Evolutionary conservation across 2,888 invertebrate species (phyloP), one percentile per base, ranked within the genome.

Genomic region (Tuta absoluta): DNA sequence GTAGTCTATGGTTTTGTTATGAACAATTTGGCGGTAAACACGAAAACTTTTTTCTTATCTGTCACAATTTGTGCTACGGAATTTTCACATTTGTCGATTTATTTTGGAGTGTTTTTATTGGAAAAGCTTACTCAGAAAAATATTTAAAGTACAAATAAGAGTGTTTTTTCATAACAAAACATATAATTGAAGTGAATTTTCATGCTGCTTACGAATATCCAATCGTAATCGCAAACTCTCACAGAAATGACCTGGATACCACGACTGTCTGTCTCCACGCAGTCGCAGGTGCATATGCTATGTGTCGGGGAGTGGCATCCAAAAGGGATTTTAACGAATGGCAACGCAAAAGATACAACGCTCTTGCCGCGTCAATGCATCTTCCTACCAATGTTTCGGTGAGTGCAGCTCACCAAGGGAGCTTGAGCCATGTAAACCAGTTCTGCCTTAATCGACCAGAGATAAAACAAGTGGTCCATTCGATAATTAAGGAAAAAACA

Each of bases 351-450:
- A 1, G 49, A 10, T 21, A 49, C 11, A 49, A 49, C 19, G 49
- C 49, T 17, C n/a, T 49, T 8, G 49, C 49, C 0, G 49, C 49
- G 11, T 21, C 60, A 48, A 48, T 62, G 45, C 51, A 61, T 28
- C n/a, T 45, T 0, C 45, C 45, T 1, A 17, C 17, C 5, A 11
- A 45, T 2, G 2, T 5, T 2, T n/a, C 14, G 0, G n/a, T 5
- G 1, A 45, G 1, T 5, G 14, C n/a, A 5, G 14, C n/a, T 2
- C 2, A n/a, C 2, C 1, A 2, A 5, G 14, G 4, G n/a, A 45
- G 45, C 17, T 17, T 45, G 14, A 45, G 1, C 7, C 1, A 2
- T n/a, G 7, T 45, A n/a, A 45, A 45, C n/a, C n/a, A 14, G 2
- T 12, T 45, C 14, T 14, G 45, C 1, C n/a, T 45, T 1, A 17